Evolutionary conservation across 2,113 vertebrate species (phyloP).

Genomic region (Poeciliopsis turrubarensis): DNA sequence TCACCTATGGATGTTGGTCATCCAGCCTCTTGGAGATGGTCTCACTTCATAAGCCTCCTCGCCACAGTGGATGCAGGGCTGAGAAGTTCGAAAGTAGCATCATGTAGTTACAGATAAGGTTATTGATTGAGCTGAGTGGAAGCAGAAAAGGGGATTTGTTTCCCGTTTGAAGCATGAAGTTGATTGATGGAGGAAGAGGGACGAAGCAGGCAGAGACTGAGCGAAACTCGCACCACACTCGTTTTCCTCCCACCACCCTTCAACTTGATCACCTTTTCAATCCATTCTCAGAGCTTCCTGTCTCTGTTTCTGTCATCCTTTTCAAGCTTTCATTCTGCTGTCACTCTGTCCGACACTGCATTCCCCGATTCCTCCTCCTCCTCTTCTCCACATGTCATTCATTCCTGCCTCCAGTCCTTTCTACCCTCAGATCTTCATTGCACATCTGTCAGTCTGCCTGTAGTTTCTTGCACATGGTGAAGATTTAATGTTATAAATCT

Average conservation of each 20-base stretch:
- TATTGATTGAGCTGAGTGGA: slow-evolving; percentile 41
- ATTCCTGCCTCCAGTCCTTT: not conserved
- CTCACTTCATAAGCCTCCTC: slow-evolving; percentile 21
- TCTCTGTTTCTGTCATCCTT: not conserved
- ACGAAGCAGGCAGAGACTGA: slow-evolving; percentile 31
- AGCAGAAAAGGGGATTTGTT: slow-evolving; percentile 35
- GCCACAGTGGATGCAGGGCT: slow-evolving; percentile 12
- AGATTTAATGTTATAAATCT: not conserved
- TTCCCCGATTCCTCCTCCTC: not conserved
- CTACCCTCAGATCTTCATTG: not conserved
- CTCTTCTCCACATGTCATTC: slow-evolving; percentile 34
- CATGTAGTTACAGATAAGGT: slow-evolving; percentile 41
- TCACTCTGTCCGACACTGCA: slow-evolving; percentile 5
- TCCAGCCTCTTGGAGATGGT: not conserved
- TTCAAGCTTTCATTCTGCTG: slow-evolving; percentile 21
- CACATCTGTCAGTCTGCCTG: not conserved
- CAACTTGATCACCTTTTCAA: slow-evolving; percentile 3
- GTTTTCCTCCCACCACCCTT: not conserved
- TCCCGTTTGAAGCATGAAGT: slow-evolving; percentile 50
- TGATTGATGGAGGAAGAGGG: slow-evolving; percentile 46
- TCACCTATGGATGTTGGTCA: slow-evolving; percentile 7
- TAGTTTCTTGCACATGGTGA: not conserved
- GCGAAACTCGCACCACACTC: not conserved
- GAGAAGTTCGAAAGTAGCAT: slow-evolving; percentile 39
- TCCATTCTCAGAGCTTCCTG: slow-evolving; percentile 14